These are phyloP conservation scores for Serranus cabrilla DNA, from an alignment of 2,797 vertebrate genomes.

Conservation along the genomic window DNA sequence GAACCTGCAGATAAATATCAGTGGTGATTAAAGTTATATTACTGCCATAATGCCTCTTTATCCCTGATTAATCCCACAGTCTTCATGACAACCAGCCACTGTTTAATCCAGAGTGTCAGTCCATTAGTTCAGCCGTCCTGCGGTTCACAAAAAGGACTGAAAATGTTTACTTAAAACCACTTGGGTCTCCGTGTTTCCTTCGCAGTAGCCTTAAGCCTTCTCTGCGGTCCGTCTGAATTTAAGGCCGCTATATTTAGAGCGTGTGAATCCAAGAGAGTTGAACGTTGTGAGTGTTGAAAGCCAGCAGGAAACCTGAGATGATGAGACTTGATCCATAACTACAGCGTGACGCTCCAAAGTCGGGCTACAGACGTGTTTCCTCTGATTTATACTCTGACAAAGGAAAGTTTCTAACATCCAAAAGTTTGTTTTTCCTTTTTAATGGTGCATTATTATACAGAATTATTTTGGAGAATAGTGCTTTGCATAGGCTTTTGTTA, in stretches of 20 bases:
- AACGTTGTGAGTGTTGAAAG: constrained; percentile 56
- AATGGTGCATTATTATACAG: not conserved
- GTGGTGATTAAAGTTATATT: constrained; percentile 9
- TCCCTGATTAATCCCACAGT: constrained; percentile 20
- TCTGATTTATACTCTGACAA: not conserved
- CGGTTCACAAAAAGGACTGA: not conserved
- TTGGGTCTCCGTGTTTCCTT: constrained; percentile 5
- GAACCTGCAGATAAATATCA: constrained; percentile 16
- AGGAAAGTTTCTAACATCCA: not conserved
- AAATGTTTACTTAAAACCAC: not conserved
- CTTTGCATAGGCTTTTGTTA: not conserved
- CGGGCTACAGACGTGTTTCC: constrained; percentile 9
- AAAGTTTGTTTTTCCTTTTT: not conserved
- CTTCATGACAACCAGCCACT: not conserved
- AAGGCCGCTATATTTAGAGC: constrained; percentile 83
- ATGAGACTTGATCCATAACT: constrained; percentile 55
- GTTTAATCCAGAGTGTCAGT: constrained; percentile 28
- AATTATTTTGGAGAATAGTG: not conserved
- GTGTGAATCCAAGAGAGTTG: constrained; percentile 77
- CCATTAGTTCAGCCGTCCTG: constrained; percentile 13
- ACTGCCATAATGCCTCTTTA: constrained; percentile 36
- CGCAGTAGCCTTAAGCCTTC: constrained; percentile 36
- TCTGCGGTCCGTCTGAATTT: constrained; percentile 57
- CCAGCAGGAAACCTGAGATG: constrained; percentile 79
- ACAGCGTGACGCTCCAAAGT: constrained; percentile 20